phyloP scores from a whole-genome alignment of 2,797 vertebrate species.

The Valencia hispanica region DNA sequence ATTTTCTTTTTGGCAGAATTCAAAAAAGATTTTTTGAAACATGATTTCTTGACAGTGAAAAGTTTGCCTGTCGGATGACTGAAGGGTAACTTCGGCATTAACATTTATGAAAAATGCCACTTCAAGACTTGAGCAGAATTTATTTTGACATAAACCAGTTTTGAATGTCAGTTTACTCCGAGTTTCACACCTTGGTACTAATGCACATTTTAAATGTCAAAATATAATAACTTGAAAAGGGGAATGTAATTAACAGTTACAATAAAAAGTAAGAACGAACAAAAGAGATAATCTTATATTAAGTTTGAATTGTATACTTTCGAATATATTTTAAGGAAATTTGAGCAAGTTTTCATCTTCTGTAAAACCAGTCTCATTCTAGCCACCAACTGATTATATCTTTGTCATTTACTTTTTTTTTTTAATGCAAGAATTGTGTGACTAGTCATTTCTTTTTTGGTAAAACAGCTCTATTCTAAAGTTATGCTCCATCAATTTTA shows the following conservation, averaged over 20 bases:
- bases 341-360: neutral
- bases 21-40: conserved; percentile 11
- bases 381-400: neutral
- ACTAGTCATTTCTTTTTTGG: neutral
- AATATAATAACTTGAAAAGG: neutral
- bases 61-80: conserved; percentile 8
- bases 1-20: conserved; percentile 18
- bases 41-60: conserved; percentile 25
- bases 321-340: too few relatives aligned
- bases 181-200: neutral
- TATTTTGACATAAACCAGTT: conserved; percentile 9
- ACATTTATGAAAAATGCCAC: conserved; percentile 19
- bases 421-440: neutral
- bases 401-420: neutral
- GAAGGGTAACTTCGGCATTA: conserved; percentile 47
- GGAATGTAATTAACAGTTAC: neutral
- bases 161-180: conserved; percentile 39
- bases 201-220: conserved; percentile 32
- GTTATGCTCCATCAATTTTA: neutral
- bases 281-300: neutral
- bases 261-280: neutral
- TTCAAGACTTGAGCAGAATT: conserved; percentile 1
- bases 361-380: neutral
- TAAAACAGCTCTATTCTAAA: neutral
- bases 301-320: neutral